Evolutionary conservation across 2,888 invertebrate genomes (phyloP).

Genomic region (Loripinus fragilis): DNA sequence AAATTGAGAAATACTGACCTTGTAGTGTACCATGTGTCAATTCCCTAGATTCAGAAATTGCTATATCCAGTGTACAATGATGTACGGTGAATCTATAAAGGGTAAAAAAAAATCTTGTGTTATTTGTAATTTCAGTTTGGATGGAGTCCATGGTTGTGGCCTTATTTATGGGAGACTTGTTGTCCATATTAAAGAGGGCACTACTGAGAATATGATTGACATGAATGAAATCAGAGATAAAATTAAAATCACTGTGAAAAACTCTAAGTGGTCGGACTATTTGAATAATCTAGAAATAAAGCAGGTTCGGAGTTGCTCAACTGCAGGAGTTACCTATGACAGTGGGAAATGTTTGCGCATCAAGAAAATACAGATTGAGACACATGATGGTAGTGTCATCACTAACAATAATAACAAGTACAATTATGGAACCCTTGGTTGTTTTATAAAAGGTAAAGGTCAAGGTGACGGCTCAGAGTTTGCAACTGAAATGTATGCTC

Average conservation of each 20-base stretch:
- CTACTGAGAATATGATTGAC: not conserved
- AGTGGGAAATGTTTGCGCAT: not conserved
- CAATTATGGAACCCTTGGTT: not conserved
- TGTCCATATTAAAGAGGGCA: not conserved
- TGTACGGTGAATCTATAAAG: too few relatives aligned
- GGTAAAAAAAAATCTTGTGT: too few relatives aligned
- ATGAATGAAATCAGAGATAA: not conserved
- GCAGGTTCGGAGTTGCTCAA: not conserved
- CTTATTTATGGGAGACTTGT: not conserved
- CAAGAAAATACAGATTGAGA: not conserved
- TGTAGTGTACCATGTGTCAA: too few relatives aligned
- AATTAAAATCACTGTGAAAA: not conserved
- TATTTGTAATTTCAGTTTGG: not conserved
- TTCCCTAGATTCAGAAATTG: too few relatives aligned
- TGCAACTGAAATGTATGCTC: not conserved
- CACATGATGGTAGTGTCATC: not conserved
- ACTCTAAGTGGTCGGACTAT: not conserved
- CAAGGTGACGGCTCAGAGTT: not conserved
- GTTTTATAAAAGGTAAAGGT: not conserved
- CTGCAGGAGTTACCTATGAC: not conserved
- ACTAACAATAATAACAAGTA: not conserved
- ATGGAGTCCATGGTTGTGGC: conserved; percentile 3
- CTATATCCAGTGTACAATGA: too few relatives aligned
- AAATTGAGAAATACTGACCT: too few relatives aligned
- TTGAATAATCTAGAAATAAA: not conserved